A percentile compares a stretch with the other conserved stretches of the same genome.
phyloP scores from a whole-genome alignment of 2,113 vertebrate genomes.

The Petromus typicus region DNA sequence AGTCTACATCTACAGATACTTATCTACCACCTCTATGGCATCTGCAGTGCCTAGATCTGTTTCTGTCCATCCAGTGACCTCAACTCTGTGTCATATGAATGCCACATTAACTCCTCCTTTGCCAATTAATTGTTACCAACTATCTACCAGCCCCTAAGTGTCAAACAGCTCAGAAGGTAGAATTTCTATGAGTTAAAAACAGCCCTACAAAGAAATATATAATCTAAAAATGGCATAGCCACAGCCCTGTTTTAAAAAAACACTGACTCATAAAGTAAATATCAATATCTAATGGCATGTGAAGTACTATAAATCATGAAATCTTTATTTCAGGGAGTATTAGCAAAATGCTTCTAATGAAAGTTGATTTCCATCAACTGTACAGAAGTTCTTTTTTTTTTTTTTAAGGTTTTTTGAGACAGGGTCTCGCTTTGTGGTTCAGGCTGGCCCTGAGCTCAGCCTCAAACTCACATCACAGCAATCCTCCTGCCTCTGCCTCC shows the following conservation, averaged over 20 bases:
- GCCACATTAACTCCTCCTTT: not conserved
- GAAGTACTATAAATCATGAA: not conserved
- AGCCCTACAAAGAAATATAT: not conserved
- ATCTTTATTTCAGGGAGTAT: not conserved
- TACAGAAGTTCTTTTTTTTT: not conserved
- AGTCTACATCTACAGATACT: not conserved
- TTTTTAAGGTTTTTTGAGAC: too few relatives aligned
- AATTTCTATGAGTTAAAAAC: not conserved
- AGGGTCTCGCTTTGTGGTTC: too few relatives aligned
- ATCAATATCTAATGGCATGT: not conserved
- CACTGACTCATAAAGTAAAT: not conserved
- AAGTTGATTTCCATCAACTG: conserved; percentile 13
- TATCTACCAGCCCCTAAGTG: not conserved
- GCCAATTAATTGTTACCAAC: not conserved
- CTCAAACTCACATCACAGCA: too few relatives aligned
- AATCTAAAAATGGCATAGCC: not conserved
- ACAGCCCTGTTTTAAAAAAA: not conserved
- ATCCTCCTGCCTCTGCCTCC: too few relatives aligned
- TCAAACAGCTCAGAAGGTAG: not conserved
- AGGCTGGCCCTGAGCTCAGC: too few relatives aligned
- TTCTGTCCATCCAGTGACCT: not conserved
- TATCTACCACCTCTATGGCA: not conserved
- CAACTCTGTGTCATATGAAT: not conserved
- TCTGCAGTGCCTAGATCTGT: not conserved
- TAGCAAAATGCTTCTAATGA: conserved; percentile 25